These are phyloP conservation scores for Oreonectes daqikongensis DNA, from an alignment of 2,797 vertebrate genomes.

Conservation along the genomic window DNA sequence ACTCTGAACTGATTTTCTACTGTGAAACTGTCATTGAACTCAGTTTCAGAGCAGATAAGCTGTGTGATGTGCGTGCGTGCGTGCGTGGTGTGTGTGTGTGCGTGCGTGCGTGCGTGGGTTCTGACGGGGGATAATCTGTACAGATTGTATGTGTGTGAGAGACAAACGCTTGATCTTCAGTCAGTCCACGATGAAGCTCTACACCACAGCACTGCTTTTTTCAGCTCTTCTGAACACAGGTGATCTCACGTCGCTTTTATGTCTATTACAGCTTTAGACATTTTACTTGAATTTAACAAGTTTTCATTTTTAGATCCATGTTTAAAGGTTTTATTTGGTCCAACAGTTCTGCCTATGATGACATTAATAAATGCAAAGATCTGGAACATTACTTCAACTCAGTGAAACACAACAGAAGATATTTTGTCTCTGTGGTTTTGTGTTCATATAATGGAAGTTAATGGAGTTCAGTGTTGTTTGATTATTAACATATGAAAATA, in stretches of 20 bases:
- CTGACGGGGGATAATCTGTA: background rate
- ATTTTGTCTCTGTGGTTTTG: no score
- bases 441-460: no score
- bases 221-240: conserved; percentile 68
- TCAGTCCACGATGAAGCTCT: conserved; percentile 65
- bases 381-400: background rate
- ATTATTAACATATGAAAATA: no score
- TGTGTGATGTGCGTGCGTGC: background rate
- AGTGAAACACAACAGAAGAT: no score
- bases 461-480: no score
- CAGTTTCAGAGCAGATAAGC: background rate
- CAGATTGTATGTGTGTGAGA: no score
- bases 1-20: no score
- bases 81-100: conserved; percentile 1
- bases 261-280: no score
- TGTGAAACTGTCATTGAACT: background rate
- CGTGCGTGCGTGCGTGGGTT: no score
- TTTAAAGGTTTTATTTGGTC: background rate
- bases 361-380: background rate
- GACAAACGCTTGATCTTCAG: no score
- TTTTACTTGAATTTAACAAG: no score
- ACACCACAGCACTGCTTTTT: conserved; percentile 59
- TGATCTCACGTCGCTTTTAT: conserved; percentile 50
- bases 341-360: background rate
- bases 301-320: background rate